Base-by-base conservation (phyloP, 2,113 vertebrate species). In the Fregetta grallaria region DNA sequence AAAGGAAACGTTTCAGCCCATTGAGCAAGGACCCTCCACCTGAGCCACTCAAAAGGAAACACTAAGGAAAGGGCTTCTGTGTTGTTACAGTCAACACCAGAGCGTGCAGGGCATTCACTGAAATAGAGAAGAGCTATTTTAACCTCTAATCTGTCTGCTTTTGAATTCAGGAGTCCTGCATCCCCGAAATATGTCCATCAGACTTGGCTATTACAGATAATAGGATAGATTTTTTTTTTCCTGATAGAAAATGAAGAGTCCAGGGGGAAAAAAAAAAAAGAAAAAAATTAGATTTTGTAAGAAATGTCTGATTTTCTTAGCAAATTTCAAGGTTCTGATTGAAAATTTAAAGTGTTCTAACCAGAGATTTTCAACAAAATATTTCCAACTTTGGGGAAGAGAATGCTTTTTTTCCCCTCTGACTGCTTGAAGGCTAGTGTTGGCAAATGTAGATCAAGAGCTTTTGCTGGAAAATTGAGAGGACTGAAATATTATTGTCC, bases 51-150 rank as follows among this genome's bases (percentile, higher is more conserved):
- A 0, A 36, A 81, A 68, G 23, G 10, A 63, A 93, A 59, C 1
- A 2, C 18, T 53, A 76, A 76, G 40, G 8, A 68, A 94, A 70
- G 71, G 93, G 36, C 21, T 72, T 55, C 52, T 56, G n/a, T 59
- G 16, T 36, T 81, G 47, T 59, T 52, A 85, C 34, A 94, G 82
- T 30, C 62, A 94, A 73, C 62, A 79, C 21, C 88, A 90, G 78
- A 93, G 78, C 71, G 86, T 94, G 62, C 59, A 93, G 86, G 38
- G 23, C 36, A 66, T 72, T 79, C 71, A 76, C 38, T 70, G 59
- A 93, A 88, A 82, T 4, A 63, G 7, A 22, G 32, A 89, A 70
- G 23, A 56, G 6, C 34, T 80, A 22, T n/a, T 86, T 93, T 70
- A 93, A 66, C 42, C 40, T 45, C 25, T 32, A 29, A 6, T 75